These are phyloP conservation scores for Cataglyphis livida DNA, from an alignment of 2,888 invertebrate species.

Conservation along the genomic window DNA sequence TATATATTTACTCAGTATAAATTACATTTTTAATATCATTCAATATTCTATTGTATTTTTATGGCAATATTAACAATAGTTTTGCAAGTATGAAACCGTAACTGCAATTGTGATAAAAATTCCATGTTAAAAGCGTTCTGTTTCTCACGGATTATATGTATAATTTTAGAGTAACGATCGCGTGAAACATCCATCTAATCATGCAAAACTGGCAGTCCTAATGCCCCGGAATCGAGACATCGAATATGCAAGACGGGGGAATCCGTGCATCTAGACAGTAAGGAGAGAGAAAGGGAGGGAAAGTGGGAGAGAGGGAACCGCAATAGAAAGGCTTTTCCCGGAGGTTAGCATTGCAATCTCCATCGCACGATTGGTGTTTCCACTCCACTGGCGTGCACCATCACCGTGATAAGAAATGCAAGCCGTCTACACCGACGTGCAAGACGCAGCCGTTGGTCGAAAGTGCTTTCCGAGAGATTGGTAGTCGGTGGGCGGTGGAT, in stretches of 20 bases:
- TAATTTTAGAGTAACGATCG: conserved; percentile 7
- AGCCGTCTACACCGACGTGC: conserved; percentile 60
- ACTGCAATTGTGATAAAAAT: not conserved
- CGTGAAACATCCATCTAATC: conserved; percentile 44
- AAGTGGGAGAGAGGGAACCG: conserved; percentile 13
- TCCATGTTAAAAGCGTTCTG: not conserved
- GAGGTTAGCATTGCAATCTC: conserved; percentile 76
- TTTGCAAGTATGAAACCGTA: not conserved
- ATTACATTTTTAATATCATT: not conserved
- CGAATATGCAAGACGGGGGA: conserved; percentile 72
- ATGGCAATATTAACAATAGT: not conserved
- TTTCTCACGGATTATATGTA: not conserved
- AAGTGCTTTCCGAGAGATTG: conserved; percentile 77
- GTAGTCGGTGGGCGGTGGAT: conserved; percentile 56
- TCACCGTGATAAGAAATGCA: conserved; percentile 70
- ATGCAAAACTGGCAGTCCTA: conserved; percentile 57
- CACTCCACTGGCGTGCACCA: conserved; percentile 71
- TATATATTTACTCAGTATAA: not conserved
- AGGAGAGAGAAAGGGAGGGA: not conserved
- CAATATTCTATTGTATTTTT: not conserved
- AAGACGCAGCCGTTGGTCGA: conserved; percentile 55
- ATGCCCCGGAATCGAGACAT: conserved; percentile 70
- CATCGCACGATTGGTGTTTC: conserved; percentile 77
- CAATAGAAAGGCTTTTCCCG: conserved; percentile 72
- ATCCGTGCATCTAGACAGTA: conserved; percentile 18